phyloP scores from a whole-genome alignment of 37 sponge, comb jelly and placozoan species.

The Halichondria panicea region DNA sequence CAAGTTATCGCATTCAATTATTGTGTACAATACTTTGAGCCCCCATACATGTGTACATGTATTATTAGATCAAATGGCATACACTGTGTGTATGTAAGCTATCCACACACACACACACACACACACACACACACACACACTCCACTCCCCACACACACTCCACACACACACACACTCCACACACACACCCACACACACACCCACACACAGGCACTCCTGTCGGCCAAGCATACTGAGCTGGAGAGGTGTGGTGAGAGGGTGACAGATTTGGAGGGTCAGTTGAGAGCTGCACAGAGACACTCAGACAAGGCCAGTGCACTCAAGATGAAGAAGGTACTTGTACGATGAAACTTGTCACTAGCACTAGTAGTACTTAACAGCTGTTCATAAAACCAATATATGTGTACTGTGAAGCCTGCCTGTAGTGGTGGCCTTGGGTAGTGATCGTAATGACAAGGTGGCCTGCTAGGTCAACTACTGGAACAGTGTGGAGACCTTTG shows the following conservation, averaged over 20 bases:
- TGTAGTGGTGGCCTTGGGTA: too few species aligned
- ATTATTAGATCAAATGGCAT: background rate
- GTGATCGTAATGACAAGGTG: too few species aligned
- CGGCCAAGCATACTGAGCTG: conserved; percentile 32
- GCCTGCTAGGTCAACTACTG: too few species aligned
- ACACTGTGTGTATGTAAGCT: background rate
- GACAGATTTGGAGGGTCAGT: conserved; percentile 33
- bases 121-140: too few species aligned
- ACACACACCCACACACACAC: too few species aligned
- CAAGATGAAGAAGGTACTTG: conserved; percentile 51
- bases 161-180: too few species aligned
- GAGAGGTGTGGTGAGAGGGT: conserved; percentile 12
- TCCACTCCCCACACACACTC: too few species aligned
- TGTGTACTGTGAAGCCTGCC: too few species aligned
- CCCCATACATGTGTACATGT: background rate
- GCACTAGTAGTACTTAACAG: too few species aligned
- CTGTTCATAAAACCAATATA: too few species aligned
- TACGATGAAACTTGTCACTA: too few species aligned
- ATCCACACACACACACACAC: background rate
- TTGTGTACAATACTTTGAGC: background rate
- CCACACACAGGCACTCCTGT: conserved; percentile 14
- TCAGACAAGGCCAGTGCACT: conserved; percentile 25
- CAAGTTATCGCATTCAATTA: background rate
- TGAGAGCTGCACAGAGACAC: conserved; percentile 14
- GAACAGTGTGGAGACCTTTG: too few species aligned